phyloP scores from a whole-genome alignment of 2,113 vertebrate genomes.

The Vidua chalybeata region DNA sequence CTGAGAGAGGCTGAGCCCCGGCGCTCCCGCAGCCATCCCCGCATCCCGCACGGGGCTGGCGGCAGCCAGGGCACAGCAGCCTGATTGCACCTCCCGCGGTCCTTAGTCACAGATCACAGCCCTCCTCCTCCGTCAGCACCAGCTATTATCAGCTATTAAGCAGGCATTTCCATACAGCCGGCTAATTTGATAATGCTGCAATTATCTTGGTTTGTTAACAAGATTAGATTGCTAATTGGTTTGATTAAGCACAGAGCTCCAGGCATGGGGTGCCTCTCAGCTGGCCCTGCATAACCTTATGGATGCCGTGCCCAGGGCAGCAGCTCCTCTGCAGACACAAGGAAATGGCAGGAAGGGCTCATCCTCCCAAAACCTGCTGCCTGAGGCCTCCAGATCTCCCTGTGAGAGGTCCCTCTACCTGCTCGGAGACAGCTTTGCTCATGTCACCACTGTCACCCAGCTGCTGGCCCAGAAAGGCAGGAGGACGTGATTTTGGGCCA shows the following conservation, averaged over 20 bases:
- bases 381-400: neutral
- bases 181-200: constrained; percentile 65
- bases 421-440: neutral
- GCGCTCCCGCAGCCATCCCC: fast-evolving
- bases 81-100: neutral
- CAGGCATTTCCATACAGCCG: constrained; percentile 54
- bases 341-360: neutral
- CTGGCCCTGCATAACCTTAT: neutral
- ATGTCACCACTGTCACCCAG: neutral
- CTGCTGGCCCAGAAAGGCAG: neutral
- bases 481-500: neutral
- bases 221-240: constrained; percentile 67
- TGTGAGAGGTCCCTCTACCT: neutral
- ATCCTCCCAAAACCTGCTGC: neutral
- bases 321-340: neutral
- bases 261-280: neutral
- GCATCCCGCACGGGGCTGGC: fast-evolving
- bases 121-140: constrained; percentile 7
- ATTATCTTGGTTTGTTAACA: constrained; percentile 69
- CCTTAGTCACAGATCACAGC: constrained; percentile 1
- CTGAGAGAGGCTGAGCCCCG: neutral
- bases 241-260: constrained; percentile 49
- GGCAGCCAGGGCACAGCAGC: neutral
- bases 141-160: constrained; percentile 58
- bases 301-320: neutral